Conservation (phyloP, 2,888 invertebrate species). For the Himalopsyche anomala region DNA sequence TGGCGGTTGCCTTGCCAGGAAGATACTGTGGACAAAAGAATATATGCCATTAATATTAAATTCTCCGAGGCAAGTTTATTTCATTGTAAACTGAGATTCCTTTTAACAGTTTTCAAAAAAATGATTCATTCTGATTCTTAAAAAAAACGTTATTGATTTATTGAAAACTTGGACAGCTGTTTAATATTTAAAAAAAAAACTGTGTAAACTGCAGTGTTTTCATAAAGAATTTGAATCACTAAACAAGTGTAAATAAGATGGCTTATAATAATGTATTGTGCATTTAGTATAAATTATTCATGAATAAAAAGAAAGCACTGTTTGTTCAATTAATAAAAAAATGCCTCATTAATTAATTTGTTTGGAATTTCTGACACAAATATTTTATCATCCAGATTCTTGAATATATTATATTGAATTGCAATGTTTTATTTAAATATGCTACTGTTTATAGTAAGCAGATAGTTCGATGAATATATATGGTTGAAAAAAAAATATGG, state of each 20-base stretch:
- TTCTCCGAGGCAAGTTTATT: not conserved
- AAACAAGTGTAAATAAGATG: too few relatives aligned
- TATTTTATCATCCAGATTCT: too few relatives aligned
- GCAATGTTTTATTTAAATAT: too few relatives aligned
- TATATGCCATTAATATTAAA: not conserved
- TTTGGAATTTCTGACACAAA: too few relatives aligned
- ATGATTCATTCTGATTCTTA: constrained; percentile 6
- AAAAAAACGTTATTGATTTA: not conserved
- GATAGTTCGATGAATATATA: not conserved
- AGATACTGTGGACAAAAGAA: constrained; percentile 74
- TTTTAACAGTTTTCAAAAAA: too few relatives aligned
- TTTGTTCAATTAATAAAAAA: not conserved
- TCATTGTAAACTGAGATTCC: too few relatives aligned
- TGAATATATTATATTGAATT: too few relatives aligned
- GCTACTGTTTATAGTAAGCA: not conserved
- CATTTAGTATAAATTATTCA: too few relatives aligned
- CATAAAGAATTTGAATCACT: too few relatives aligned
- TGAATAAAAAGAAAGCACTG: not conserved
- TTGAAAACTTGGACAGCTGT: constrained; percentile 4
- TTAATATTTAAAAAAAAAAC: not conserved
- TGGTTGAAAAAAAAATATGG: not conserved
- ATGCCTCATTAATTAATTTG: not conserved
- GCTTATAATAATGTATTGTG: too few relatives aligned
- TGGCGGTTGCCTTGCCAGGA: constrained; percentile 80
- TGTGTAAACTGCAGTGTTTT: too few relatives aligned